Evolutionary conservation across 2,888 invertebrate genomes (phyloP), one percentile per base, ranked within the genome.

Genomic region (Noctua comes): DNA sequence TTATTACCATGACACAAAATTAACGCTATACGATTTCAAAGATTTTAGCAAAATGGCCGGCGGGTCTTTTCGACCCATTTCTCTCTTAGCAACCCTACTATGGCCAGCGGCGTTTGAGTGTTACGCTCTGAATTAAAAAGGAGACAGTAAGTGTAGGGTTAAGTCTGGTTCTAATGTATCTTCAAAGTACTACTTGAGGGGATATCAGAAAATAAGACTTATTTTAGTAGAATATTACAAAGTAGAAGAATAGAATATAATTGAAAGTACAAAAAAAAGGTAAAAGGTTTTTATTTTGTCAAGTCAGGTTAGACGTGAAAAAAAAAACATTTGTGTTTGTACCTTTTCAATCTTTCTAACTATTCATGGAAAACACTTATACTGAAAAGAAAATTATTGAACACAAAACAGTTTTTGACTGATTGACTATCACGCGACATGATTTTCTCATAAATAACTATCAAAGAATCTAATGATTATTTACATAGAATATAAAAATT

Each of bases 81-180:
- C 71, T 77, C 81, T 79, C 76, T 83, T 77, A 36, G 73, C 51
- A 71, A 75, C 86, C 83, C 80, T 79, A 71, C 84, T 86, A 88
- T 86, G 59, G 84, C 86, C 84, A 59, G 79, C 79, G 81, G 88
- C 88, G 68, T 85, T 88, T 78, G 76, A 84, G 88, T 83, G 84
- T 87, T 86, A 74, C 71, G 69, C 48, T 68, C 46, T 36, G 66
- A 84, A 79, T 84, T 84, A 82, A 79, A 82, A 85, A 79, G 66
- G 72, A 85, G 82, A 83, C 76, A 68, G 71, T 36, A 68, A 85
- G 76, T 85, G 62, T 76, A 76, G 76, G 83, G 84, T 86, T 85
- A 85, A 83, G 62, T 70, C 72, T 73, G 76, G 16, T 72, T 66
- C 62, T 76, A 74, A 85, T 66, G 73, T 68, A 76, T 57, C 76